These are phyloP conservation scores for Vireo griseus DNA, from an alignment of 2,797 vertebrate genomes.

Conservation along the genomic window DNA sequence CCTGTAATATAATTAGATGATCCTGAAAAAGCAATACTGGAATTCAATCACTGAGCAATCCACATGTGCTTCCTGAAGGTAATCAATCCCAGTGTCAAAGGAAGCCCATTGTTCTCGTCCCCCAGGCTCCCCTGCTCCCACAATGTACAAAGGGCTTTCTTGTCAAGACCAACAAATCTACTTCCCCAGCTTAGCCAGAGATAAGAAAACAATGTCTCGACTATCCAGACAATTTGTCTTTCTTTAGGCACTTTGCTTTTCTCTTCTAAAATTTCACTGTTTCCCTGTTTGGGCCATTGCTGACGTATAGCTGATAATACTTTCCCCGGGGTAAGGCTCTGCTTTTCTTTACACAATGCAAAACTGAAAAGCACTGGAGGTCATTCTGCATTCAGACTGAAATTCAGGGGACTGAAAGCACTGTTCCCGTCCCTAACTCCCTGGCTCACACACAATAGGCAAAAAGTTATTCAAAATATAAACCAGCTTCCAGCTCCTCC, in stretches of 20 bases:
- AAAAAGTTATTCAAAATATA: neutral
- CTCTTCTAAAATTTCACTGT: neutral
- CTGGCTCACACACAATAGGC: neutral
- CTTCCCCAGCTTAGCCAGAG: slow-evolving; percentile 14
- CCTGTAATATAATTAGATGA: slow-evolving; percentile 37
- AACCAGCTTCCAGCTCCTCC: neutral
- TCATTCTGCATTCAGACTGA: neutral
- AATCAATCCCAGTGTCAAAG: slow-evolving; percentile 24
- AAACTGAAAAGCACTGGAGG: neutral
- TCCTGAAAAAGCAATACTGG: slow-evolving; percentile 44
- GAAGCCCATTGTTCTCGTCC: slow-evolving; percentile 26
- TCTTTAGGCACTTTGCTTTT: neutral
- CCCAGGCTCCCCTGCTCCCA: slow-evolving; percentile 11
- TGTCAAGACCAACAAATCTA: slow-evolving; percentile 18
- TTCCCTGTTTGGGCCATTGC: neutral
- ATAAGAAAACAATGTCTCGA: slow-evolving; percentile 11
- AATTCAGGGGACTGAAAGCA: neutral
- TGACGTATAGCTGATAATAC: neutral
- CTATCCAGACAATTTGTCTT: slow-evolving; percentile 10
- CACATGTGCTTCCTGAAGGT: slow-evolving; percentile 32
- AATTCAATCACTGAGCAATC: slow-evolving; percentile 36
- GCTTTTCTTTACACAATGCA: neutral
- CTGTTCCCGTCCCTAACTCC: neutral
- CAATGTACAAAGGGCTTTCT: neutral
- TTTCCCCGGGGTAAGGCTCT: neutral